Base-by-base conservation (phyloP, 2,113 vertebrate genomes). In the Prionailurus bengalensis region DNA sequence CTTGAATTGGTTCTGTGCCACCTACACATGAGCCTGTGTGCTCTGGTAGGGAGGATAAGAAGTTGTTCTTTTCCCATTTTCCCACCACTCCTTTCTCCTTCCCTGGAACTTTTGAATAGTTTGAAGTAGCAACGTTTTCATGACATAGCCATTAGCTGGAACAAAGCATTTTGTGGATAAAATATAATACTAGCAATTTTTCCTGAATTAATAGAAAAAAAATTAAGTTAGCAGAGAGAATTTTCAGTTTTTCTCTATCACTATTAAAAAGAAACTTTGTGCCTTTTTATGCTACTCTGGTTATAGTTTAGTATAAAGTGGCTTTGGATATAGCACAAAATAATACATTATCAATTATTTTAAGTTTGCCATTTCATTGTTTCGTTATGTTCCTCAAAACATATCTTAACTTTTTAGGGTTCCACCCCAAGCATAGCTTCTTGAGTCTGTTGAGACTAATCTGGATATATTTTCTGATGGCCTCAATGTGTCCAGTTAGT, bases 201-300 rank as follows among this genome's bases (percentile, higher is more conserved):
- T 92, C 82, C 76, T 90, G 61, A 95, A 82, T 96, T 87, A 13
- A 27, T 45, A 94, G 94, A 31, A 95, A 73, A 39, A 89, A 95
- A 27, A 45, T 55, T 7, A 92, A 70, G 31, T 81, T 65, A n/a
- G 39, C 48, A 12, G 23, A 89, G 33, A 74, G 23, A 51, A 82
- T 80, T 74, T 92, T 68, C 71, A 39, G 36, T 80, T 89, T 96
- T 89, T 80, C 39, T 95, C 11, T 4, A 65, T 65, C 31, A 70
- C 3, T 78, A 42, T 83, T 31, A 0, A 76, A 79, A 39, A 15
- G 31, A 29, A 74, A 15, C 36, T 45, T 29, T 79, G 8, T 16
- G 21, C 9, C 36, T 68, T 4, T 84, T 78, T 70, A 5, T 51
- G 17, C 36, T 66, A 13, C 76, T 88, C 61, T 91, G 33, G 36